Conservation (phyloP, 2,113 vertebrate genomes). For the Pygathrix nemaeus region DNA sequence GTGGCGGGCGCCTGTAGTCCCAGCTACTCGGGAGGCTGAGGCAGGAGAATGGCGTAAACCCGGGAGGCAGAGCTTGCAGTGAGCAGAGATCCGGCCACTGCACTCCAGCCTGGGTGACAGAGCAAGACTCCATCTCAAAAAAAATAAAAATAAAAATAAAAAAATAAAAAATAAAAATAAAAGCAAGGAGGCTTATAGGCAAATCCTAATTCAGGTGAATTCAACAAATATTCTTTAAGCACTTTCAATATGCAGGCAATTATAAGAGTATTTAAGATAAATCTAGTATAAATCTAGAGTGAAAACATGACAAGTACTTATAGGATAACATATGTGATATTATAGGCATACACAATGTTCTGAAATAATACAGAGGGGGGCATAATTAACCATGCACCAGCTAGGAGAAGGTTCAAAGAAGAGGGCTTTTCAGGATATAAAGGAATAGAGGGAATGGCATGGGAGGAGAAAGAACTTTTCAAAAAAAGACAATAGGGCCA, state of each 20-base stretch:
- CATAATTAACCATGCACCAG: neutral
- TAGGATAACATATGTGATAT: neutral
- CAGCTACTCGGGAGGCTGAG: too few species aligned
- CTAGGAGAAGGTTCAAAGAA: neutral
- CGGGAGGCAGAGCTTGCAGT: too few species aligned
- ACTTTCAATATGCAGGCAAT: neutral
- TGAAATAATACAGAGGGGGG: neutral
- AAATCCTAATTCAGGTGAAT: neutral
- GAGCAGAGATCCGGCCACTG: too few species aligned
- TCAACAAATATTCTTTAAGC: neutral
- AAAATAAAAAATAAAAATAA: too few species aligned
- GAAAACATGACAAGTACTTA: neutral
- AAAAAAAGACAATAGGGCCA: neutral
- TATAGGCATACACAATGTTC: neutral
- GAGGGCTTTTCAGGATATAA: neutral
- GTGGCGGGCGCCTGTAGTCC: too few species aligned
- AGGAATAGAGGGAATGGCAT: neutral
- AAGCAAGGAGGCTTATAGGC: neutral
- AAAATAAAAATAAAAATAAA: too few species aligned
- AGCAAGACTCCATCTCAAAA: too few species aligned
- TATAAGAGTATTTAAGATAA: neutral
- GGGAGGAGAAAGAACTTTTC: neutral
- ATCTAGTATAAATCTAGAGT: neutral
- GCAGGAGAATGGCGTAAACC: too few species aligned
- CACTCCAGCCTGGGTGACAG: too few species aligned